A percentile compares a stretch with the other conserved stretches of the same genome.
These are phyloP conservation scores for Lerista edwardsae DNA, from an alignment of 2,797 vertebrate species.

Conservation along the genomic window DNA sequence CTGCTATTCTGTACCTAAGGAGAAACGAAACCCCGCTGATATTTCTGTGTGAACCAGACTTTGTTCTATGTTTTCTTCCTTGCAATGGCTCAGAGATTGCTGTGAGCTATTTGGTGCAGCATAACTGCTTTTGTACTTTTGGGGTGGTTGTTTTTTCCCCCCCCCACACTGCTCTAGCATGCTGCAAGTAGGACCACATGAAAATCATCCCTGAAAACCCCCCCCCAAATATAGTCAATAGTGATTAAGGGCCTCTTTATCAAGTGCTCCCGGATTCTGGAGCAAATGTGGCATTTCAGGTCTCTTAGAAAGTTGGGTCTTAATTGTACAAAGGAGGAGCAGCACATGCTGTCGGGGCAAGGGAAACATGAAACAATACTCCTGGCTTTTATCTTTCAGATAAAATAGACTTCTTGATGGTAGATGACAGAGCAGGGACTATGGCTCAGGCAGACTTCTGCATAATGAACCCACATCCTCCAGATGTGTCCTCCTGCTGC, in stretches of 20 bases:
- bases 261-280: neutral
- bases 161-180: constrained; percentile 7
- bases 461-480: constrained; percentile 53
- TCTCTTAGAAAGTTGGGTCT: constrained; percentile 5
- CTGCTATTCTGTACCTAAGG: neutral
- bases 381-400: constrained; percentile 63
- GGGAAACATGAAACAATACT: constrained; percentile 61
- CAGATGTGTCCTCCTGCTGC: constrained; percentile 51
- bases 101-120: constrained; percentile 14
- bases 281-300: constrained; percentile 39
- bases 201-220: neutral
- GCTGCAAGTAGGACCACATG: neutral
- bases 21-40: neutral
- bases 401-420: constrained; percentile 61
- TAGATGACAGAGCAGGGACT: constrained; percentile 56
- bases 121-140: constrained; percentile 14
- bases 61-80: too few relatives aligned
- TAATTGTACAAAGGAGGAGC: constrained; percentile 54
- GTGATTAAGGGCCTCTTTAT: constrained; percentile 32
- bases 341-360: neutral
- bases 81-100: constrained; percentile 30
- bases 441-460: neutral
- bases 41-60: neutral
- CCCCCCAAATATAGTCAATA: neutral
- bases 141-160: neutral